These are phyloP conservation scores for Venustaconcha ellipsiformis DNA, from an alignment of 1,140 invertebrate genomes.

Conservation along the genomic window DNA sequence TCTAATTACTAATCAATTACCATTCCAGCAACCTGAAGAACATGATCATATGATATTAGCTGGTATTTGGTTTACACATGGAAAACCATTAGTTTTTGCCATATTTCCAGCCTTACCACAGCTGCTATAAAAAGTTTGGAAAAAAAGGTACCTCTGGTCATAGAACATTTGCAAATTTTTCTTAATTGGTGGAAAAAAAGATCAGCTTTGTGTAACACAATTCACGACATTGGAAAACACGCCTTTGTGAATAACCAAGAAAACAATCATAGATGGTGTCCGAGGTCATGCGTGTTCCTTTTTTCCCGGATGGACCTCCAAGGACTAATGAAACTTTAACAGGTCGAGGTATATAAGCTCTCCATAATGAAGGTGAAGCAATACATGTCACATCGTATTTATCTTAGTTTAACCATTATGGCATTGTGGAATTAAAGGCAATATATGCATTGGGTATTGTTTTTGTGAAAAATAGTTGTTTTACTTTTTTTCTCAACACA, in stretches of 20 bases:
- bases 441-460: background rate
- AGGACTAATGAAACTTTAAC: background rate
- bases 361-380: background rate
- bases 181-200: slow-evolving; percentile 21
- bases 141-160: background rate
- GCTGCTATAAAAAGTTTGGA: background rate
- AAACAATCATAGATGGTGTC: background rate
- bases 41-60: slow-evolving; percentile 23
- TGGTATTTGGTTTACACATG: slow-evolving; percentile 37
- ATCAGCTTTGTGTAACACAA: slow-evolving; percentile 11
- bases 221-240: slow-evolving; percentile 11
- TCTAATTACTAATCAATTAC: slow-evolving; percentile 2
- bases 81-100: slow-evolving; percentile 10
- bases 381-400: background rate
- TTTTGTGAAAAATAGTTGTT: background rate
- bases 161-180: slow-evolving; percentile 1
- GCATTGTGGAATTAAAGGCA: background rate
- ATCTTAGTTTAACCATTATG: background rate
- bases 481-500: background rate
- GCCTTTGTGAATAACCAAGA: background rate
- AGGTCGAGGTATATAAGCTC: background rate
- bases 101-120: too few species aligned
- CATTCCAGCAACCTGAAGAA: background rate
- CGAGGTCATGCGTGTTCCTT: background rate
- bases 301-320: background rate